Base-by-base conservation (phyloP, 2,113 vertebrate genomes). In the Nothobranchius kuhntae region DNA sequence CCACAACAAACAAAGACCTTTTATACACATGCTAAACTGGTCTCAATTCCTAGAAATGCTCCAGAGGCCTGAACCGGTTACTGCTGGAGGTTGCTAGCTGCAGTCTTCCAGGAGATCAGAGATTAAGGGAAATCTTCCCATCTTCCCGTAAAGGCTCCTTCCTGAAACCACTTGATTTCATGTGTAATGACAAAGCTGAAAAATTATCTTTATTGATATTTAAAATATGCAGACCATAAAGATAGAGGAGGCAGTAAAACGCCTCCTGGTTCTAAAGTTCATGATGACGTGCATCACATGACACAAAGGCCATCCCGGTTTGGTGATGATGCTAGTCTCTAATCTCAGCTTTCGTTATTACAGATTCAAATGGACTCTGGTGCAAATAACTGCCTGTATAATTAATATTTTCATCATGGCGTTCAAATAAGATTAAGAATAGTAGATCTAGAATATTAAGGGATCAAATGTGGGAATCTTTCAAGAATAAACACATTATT, bases 211-310 rank as follows among this genome's bases (percentile, higher is more conserved):
- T 89, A 90, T 84, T 80, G 90, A 89, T 88, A 91, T 87, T 86
- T 83, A 50, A 92, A 91, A 91, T 91, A 93, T 92, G 89, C 83
- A 35, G 70, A 52, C 78, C 83, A 85, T 92, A 91, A 92, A 93
- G 93, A 92, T 92, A 92, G 48, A 77, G 35, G 21, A 21, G 67
- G 85, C 85, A 68, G 84, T 92, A 90, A 91, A 82, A 81, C 66
- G 74, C 64, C 73, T 80, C 59, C 61, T 36, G 65, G 85, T 92
- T 89, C 91, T 86, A 93, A 93, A 91, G 90, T 91, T 86, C 92
- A 85, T 13, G 2, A 50, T 85, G 82, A 85, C 55, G 58, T 75
- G 75, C 80, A 77, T 74, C 87, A 89, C 78, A 73, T 82, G 80
- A 87, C 86, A 74, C 80, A 78, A 77, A 75, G 85, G 80, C 87